These are phyloP conservation scores for Venusia cambrica DNA, from an alignment of 2,888 invertebrate genomes.

Conservation along the genomic window DNA sequence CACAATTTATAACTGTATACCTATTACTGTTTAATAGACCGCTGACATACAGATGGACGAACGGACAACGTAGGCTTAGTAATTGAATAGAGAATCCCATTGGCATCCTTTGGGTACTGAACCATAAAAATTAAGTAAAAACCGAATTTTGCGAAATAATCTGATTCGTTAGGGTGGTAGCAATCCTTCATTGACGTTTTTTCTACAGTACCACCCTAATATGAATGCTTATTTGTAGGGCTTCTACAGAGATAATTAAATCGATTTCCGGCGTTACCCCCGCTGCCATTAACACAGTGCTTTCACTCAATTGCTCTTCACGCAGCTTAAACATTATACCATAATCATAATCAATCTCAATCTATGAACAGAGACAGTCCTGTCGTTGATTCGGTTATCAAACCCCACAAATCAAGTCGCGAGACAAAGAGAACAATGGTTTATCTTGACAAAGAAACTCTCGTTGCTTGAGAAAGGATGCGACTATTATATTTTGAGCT, in stretches of 20 bases:
- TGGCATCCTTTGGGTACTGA: no score
- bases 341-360: conserved; percentile 43
- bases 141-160: no score
- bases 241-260: no score
- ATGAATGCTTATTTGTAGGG: no score
- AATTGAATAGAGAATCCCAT: no score
- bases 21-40: no score
- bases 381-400: conserved; percentile 41
- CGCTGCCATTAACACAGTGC: conserved; percentile 6
- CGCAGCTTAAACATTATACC: conserved; percentile 28
- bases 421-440: conserved; percentile 42
- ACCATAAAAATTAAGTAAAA: no score
- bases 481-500: conserved; percentile 40
- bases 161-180: no score
- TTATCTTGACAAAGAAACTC: conserved; percentile 49
- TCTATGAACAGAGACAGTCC: conserved; percentile 35
- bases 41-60: no score
- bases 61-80: no score
- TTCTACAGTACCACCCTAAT: no score
- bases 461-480: conserved; percentile 45
- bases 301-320: conserved; percentile 11
- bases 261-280: conserved; percentile 1
- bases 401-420: conserved; percentile 46
- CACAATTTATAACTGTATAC: no score
- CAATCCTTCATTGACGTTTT: background rate